A percentile compares a stretch with the other conserved stretches of the same genome.
phyloP scores from a whole-genome alignment of 1,140 invertebrate species.

The Drosophila grimshawi region DNA sequence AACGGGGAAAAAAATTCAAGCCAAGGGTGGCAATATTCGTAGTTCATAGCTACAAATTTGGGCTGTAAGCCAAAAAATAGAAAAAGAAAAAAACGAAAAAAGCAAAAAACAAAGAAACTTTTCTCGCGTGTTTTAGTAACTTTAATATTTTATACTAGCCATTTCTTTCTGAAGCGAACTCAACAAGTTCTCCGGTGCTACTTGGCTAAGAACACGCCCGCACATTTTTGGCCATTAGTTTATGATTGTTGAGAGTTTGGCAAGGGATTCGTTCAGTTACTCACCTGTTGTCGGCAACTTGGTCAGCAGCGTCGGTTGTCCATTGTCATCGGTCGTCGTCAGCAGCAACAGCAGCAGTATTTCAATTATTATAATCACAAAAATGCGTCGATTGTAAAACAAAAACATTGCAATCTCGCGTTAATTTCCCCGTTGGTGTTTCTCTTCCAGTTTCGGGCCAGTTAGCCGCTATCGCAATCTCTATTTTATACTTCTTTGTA shows the following conservation, averaged over 20 bases:
- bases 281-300: conserved; percentile 78
- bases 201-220: conserved; percentile 66
- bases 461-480: conserved; percentile 12
- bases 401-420: conserved; percentile 78
- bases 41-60: conserved; percentile 2
- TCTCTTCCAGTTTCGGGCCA: conserved; percentile 26
- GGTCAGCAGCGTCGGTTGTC: conserved; percentile 69
- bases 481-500: neutral
- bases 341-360: conserved; percentile 76
- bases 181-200: conserved; percentile 61
- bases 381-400: conserved; percentile 73
- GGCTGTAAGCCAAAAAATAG: conserved; percentile 51
- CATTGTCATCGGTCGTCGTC: conserved; percentile 72
- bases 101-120: conserved; percentile 39
- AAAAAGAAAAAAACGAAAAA: conserved; percentile 12
- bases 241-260: conserved; percentile 75
- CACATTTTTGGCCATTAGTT: conserved; percentile 70
- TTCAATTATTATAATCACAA: conserved; percentile 74
- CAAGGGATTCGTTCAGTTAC: conserved; percentile 32
- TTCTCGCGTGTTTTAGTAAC: conserved; percentile 80
- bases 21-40: conserved; percentile 15
- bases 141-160: conserved; percentile 80
- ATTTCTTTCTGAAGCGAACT: conserved; percentile 65
- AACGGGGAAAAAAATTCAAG: neutral
- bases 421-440: conserved; percentile 36